Evolutionary conservation across 1,140 invertebrate genomes (phyloP), one percentile per base, ranked within the genome.

Genomic region (Coboldia fuscipes): DNA sequence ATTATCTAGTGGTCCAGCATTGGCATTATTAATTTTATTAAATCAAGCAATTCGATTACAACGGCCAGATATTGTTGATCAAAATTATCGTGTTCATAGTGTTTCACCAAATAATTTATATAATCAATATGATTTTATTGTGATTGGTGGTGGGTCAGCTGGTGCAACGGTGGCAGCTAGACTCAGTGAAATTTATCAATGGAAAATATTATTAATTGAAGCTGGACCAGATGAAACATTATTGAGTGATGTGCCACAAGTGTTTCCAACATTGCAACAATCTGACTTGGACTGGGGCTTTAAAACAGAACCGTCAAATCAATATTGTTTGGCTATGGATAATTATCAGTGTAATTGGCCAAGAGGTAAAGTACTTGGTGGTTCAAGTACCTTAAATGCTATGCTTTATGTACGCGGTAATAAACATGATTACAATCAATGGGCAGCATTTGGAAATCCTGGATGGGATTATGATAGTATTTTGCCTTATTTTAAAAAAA

Each of bases 361-460:
- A 0, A 56, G 75, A 20, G 78, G 70, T 6, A 78, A 76, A 52
- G 74, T 77, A 22, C 48, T 85, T 4, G 88, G 88, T 8, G 88
- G 89, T 3, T 75, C 70, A 2, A 83, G 78, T 41, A 70, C 72
- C 3, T 54, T 90, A 10, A 92, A 92, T 47, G 83, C 78, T 3
- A 89, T 92, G 83, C 62, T 86, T 23, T 92, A 89, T 42, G 67
- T 88, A 0, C 58, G 86, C 20, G 86, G 86, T 1, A 85, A 92
- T 56, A 68, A 62, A 23, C 58, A 52, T 3, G 85, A 92, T 55
- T 94, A 89, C 46, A 78, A 94, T 46, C 50, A 65, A 12, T 93
- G 84, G 83, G 69, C 68, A 15, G 53, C 54, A 22, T 45, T 70
- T 51, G 80, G 66, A 41, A 86, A 75, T 52, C 34, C 48, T 3